phyloP scores from a whole-genome alignment of 1,140 invertebrate genomes.

The Catajapyx aquilonaris region DNA sequence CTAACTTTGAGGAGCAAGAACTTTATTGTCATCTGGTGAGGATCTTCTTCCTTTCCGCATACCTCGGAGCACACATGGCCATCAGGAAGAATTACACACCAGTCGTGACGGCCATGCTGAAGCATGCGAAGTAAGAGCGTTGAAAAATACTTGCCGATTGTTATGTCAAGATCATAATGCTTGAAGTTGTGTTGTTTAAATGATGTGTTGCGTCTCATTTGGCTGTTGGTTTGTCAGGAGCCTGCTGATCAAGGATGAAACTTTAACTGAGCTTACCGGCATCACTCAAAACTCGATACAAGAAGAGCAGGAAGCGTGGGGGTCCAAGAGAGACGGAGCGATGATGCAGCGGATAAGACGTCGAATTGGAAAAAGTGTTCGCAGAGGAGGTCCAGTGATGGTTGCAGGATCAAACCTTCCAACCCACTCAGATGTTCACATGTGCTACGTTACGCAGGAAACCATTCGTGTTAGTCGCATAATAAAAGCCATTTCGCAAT shows the following conservation, averaged over 20 bases:
- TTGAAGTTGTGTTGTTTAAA: background rate
- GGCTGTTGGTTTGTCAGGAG: background rate
- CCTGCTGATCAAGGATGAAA: background rate
- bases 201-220: background rate
- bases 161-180: background rate
- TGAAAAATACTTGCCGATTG: background rate
- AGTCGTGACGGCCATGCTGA: slow-evolving; percentile 19
- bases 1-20: too few relatives aligned
- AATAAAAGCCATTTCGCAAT: too few relatives aligned
- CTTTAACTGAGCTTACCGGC: background rate
- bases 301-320: slow-evolving; percentile 10
- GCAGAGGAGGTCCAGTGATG: slow-evolving; percentile 16
- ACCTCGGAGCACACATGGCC: slow-evolving; percentile 22
- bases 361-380: slow-evolving; percentile 10
- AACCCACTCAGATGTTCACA: slow-evolving; percentile 23
- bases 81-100: slow-evolving; percentile 18
- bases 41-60: slow-evolving; percentile 18
- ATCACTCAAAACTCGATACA: slow-evolving; percentile 6
- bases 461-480: slow-evolving; percentile 22
- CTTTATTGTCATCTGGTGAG: too few relatives aligned
- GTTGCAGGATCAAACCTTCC: slow-evolving; percentile 24
- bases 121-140: slow-evolving; percentile 17
- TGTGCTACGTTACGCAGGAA: slow-evolving; percentile 18
- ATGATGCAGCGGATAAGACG: slow-evolving; percentile 6
- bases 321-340: slow-evolving; percentile 5